Conservation (phyloP, 2,797 vertebrate species). For the Avahi laniger region DNA sequence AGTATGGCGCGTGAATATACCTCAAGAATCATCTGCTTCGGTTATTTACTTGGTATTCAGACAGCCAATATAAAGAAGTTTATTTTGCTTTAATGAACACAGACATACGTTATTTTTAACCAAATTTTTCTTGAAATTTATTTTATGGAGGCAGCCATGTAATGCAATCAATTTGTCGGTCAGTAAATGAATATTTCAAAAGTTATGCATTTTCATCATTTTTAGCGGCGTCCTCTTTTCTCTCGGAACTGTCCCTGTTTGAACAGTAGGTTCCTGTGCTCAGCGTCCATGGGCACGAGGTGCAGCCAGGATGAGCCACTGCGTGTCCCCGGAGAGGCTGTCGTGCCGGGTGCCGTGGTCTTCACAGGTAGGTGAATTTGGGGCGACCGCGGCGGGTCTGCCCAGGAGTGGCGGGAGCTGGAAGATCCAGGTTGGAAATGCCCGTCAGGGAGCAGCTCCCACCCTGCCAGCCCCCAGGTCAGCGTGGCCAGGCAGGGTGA, state of each 20-base stretch:
- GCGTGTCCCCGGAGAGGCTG: accelerated
- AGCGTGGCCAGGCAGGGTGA: not conserved
- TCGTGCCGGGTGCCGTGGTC: accelerated
- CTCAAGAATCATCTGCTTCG: accelerated
- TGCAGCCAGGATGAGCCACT: not conserved
- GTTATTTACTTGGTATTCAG: not conserved
- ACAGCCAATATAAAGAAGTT: not conserved
- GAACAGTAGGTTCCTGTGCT: not conserved
- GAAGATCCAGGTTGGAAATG: too few species aligned
- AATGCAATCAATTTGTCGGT: not conserved
- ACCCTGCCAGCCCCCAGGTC: too few species aligned
- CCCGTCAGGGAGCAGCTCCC: accelerated
- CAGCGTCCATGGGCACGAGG: accelerated
- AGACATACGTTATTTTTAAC: not conserved
- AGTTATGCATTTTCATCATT: not conserved
- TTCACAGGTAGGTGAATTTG: accelerated
- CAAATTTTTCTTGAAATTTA: not conserved
- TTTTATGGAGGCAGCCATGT: not conserved
- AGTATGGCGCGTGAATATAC: accelerated
- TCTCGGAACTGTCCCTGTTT: not conserved
- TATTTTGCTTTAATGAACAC: not conserved
- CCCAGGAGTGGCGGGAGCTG: accelerated
- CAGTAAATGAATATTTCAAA: not conserved
- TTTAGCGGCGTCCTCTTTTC: accelerated
- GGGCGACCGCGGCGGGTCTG: accelerated